phyloP scores from a whole-genome alignment of 2,888 invertebrate species.

The Drosophila formosana region DNA sequence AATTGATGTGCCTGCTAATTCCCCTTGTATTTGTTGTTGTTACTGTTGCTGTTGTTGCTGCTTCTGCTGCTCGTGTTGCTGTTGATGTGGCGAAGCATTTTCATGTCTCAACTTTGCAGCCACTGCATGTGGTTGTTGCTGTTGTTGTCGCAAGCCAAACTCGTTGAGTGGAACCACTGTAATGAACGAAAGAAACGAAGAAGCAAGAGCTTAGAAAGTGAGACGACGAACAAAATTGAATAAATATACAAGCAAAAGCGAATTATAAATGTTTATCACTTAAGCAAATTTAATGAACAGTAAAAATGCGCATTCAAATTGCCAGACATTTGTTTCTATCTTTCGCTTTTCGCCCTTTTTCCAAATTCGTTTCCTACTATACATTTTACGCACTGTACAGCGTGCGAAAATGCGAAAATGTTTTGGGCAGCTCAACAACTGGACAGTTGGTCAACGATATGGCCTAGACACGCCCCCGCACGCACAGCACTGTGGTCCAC shows the following conservation, averaged over 20 bases:
- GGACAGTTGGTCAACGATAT: background rate
- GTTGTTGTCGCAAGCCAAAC: conserved; percentile 39
- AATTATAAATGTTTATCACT: conserved; percentile 67
- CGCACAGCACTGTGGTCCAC: no score
- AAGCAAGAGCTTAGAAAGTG: background rate
- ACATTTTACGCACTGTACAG: background rate
- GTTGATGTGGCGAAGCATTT: conserved; percentile 38
- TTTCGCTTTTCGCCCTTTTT: conserved; percentile 22
- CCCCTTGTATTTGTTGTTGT: conserved; percentile 13
- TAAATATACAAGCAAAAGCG: conserved; percentile 24
- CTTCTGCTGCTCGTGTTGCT: conserved; percentile 2
- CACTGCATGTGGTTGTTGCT: conserved; percentile 29
- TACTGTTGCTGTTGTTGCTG: background rate
- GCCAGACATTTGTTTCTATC: conserved; percentile 58
- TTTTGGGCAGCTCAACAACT: background rate
- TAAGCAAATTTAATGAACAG: conserved; percentile 71
- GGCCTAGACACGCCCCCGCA: background rate
- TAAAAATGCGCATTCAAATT: conserved; percentile 58
- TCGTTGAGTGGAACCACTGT: conserved; percentile 33
- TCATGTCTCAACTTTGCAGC: conserved; percentile 55
- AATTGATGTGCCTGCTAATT: conserved; percentile 70
- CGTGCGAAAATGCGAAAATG: conserved; percentile 26
- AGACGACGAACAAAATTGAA: conserved; percentile 5
- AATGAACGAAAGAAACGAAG: background rate
- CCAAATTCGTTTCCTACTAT: background rate